A percentile compares a stretch with the other conserved stretches of the same genome.
These are phyloP conservation scores for Brenthis hecate DNA, from an alignment of 2,888 invertebrate genomes.

Conservation along the genomic window DNA sequence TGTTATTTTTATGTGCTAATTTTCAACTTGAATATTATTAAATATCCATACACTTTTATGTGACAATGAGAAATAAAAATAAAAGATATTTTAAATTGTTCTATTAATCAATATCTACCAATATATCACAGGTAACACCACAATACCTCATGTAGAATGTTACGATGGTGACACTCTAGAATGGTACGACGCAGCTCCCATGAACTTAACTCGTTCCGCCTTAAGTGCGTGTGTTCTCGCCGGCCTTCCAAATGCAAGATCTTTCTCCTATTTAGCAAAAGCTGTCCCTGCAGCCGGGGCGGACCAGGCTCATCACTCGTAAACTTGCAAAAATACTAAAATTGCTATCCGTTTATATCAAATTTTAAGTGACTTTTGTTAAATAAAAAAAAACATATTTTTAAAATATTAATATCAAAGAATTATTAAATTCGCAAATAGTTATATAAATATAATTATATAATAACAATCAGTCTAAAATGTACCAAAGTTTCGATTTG, in stretches of 20 bases:
- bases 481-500: background rate
- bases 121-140: slow-evolving; percentile 82
- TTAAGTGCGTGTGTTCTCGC: slow-evolving; percentile 89
- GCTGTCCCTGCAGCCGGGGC: slow-evolving; percentile 77
- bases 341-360: background rate
- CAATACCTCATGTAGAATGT: slow-evolving; percentile 89
- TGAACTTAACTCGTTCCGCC: slow-evolving; percentile 92
- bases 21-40: too few relatives aligned
- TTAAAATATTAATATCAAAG: too few relatives aligned
- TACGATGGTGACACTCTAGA: slow-evolving; percentile 85
- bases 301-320: slow-evolving; percentile 69
- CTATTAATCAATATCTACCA: too few relatives aligned
- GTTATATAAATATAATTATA: too few relatives aligned
- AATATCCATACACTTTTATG: too few relatives aligned
- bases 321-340: slow-evolving; percentile 29
- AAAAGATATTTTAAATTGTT: too few relatives aligned
- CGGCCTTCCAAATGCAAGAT: slow-evolving; percentile 86
- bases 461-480: too few relatives aligned
- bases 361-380: background rate
- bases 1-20: too few relatives aligned
- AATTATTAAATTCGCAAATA: too few relatives aligned
- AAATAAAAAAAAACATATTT: background rate
- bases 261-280: slow-evolving; percentile 83
- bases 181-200: slow-evolving; percentile 88
- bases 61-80: too few relatives aligned